Percentiles rank a stretch among this genome's conserved stretches.
Conservation (phyloP, 1,140 invertebrate species). For the Penaeus indicus region DNA sequence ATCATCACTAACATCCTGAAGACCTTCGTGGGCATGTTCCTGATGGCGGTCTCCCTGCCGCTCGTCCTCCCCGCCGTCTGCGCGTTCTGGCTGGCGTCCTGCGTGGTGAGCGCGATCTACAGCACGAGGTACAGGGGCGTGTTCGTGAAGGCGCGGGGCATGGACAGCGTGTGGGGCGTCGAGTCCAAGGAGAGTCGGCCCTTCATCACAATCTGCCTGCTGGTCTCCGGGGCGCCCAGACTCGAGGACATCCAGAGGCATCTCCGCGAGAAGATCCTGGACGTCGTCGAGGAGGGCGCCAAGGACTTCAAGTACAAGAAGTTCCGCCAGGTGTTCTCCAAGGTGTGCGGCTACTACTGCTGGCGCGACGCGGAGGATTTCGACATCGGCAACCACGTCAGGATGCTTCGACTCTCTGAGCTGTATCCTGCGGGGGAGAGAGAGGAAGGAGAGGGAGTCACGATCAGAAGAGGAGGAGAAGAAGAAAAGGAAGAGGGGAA, state of each 20-base stretch:
- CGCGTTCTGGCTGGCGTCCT: constrained; percentile 25
- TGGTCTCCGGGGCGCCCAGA: constrained; percentile 35
- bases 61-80: constrained; percentile 13
- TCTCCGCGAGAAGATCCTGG: constrained; percentile 32
- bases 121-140: constrained; percentile 11
- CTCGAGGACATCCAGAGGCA: constrained; percentile 34
- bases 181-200: constrained; percentile 51
- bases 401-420: neutral
- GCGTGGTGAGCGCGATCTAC: neutral
- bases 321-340: constrained; percentile 57
- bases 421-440: neutral
- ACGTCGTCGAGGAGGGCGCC: constrained; percentile 28
- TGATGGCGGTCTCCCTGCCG: neutral
- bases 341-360: constrained; percentile 53
- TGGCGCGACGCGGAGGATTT: constrained; percentile 55
- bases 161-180: constrained; percentile 60
- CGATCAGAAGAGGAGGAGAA: neutral
- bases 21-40: neutral
- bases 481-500: neutral
- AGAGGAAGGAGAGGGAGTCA: neutral
- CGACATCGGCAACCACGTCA: constrained; percentile 56
- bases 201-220: constrained; percentile 49
- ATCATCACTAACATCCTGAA: neutral
- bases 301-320: constrained; percentile 43
- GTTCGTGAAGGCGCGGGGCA: constrained; percentile 41